Conservation (phyloP, 2,888 invertebrate genomes). For the Amiota mariae region DNA sequence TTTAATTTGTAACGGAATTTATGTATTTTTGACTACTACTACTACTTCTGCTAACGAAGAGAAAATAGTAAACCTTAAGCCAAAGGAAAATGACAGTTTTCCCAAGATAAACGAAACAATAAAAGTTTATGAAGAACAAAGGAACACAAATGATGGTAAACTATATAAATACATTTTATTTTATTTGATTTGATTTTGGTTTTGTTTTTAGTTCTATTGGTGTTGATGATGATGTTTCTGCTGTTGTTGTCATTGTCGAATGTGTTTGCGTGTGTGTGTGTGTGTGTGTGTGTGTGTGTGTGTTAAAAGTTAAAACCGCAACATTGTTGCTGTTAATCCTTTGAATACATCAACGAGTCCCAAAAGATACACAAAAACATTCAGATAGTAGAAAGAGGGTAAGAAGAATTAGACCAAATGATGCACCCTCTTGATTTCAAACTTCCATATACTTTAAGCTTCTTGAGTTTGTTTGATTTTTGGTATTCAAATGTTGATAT, state of each 20-base stretch:
- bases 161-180: not conserved
- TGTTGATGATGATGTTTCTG: not conserved
- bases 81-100: too few relatives aligned
- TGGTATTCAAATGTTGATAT: conserved; percentile 66
- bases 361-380: conserved; percentile 19
- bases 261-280: conserved; percentile 56
- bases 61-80: not conserved
- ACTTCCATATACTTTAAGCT: conserved; percentile 56
- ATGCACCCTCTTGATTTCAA: too few relatives aligned
- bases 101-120: not conserved
- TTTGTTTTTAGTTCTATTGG: not conserved
- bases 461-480: conserved; percentile 64
- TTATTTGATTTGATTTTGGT: too few relatives aligned
- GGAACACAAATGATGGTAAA: conserved; percentile 40
- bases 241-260: conserved; percentile 32
- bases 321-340: conserved; percentile 62
- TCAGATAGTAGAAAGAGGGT: conserved; percentile 7
- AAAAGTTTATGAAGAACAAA: conserved; percentile 32
- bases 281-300: conserved; percentile 57
- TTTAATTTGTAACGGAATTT: conserved; percentile 54
- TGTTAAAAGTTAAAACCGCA: conserved; percentile 61
- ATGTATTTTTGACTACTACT: conserved; percentile 40
- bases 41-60: too few relatives aligned
- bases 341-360: conserved; percentile 50
- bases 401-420: conserved; percentile 36